phyloP scores from a whole-genome alignment of 2,113 vertebrate genomes.

The Orthochromis malagaraziensis region DNA sequence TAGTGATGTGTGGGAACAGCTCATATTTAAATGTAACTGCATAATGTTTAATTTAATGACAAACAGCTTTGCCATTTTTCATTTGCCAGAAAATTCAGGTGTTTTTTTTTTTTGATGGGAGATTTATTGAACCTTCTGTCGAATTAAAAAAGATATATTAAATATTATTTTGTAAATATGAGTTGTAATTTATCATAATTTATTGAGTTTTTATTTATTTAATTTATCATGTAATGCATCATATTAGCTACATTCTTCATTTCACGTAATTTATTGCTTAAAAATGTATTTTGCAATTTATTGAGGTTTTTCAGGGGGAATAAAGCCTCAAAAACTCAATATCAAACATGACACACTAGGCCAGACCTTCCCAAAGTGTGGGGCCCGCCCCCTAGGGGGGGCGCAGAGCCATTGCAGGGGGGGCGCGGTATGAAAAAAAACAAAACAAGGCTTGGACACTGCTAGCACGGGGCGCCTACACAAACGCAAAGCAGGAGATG shows the following conservation, averaged over 20 bases:
- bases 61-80: not conserved
- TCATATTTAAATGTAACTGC: not conserved
- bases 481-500: too few species aligned
- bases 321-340: not conserved
- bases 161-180: not conserved
- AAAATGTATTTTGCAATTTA: not conserved
- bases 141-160: not conserved
- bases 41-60: not conserved
- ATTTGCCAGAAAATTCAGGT: not conserved
- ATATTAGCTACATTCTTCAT: not conserved
- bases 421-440: too few species aligned
- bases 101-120: rapidly evolving
- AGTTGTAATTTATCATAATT: not conserved
- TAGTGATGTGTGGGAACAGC: not conserved
- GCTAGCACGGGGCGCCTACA: too few species aligned
- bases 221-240: not conserved
- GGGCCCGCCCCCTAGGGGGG: too few species aligned
- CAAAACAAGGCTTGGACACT: too few species aligned
- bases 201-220: not conserved
- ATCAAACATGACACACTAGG: not conserved
- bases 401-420: too few species aligned
- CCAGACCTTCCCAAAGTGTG: too few species aligned
- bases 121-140: not conserved
- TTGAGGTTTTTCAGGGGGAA: not conserved
- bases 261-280: not conserved